Conservation (phyloP, 2,888 invertebrate genomes). For the Lapara coniferarum region DNA sequence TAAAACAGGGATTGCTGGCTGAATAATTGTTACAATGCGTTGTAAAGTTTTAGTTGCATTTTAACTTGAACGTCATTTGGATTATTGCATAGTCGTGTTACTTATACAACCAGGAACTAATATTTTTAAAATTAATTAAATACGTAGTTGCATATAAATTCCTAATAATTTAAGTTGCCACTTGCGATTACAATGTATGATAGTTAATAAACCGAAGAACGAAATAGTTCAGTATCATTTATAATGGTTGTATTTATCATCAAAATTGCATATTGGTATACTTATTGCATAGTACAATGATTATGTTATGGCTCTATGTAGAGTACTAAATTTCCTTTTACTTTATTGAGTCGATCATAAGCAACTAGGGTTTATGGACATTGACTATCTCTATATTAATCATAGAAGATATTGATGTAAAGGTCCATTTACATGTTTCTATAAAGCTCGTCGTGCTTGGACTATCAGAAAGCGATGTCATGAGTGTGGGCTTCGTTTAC, state of each 20-base stretch:
- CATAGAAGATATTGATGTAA: not conserved
- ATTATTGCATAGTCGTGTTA: conserved; percentile 18
- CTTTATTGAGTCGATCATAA: too few species aligned
- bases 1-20: not conserved
- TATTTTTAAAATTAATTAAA: not conserved
- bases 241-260: not conserved
- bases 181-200: not conserved
- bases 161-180: not conserved
- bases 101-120: conserved; percentile 9
- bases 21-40: not conserved
- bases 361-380: too few species aligned
- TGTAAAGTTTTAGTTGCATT: not conserved
- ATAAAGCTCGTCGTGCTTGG: not conserved
- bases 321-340: too few species aligned
- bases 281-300: not conserved
- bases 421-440: not conserved
- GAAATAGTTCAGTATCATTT: not conserved
- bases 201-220: not conserved
- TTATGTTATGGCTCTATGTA: too few species aligned
- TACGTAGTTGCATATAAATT: not conserved
- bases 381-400: too few species aligned
- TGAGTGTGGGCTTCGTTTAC: not conserved
- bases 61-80: not conserved
- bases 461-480: not conserved
- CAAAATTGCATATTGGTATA: not conserved